Base-by-base conservation (phyloP, 2,797 vertebrate species). In the Tauraco hartlaubi region DNA sequence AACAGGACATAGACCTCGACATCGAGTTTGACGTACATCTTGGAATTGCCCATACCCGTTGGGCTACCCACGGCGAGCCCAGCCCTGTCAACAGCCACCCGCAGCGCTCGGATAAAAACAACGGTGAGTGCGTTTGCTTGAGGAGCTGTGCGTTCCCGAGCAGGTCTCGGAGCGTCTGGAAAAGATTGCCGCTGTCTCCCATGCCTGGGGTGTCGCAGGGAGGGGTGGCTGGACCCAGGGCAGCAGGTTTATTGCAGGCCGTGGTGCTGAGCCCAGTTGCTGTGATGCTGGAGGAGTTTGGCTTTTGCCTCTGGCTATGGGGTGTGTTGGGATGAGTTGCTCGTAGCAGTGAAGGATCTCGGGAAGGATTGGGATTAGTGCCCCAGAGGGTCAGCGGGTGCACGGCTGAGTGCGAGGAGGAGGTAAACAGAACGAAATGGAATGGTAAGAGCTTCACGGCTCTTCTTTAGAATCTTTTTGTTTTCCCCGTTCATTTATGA, bases 11-110 rank as follows among this genome's bases (percentile, higher is more conserved):
- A 59, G 99, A 99, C 97, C 97, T 99, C 51, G 99, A 99, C 67
- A 98, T 99, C 66, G 99, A 99, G 97, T 99, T 99, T 87, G 99
- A 99, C 20, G 99, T 99, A 17, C 99, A 99, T 94, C 97, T 99
- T 31, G 99, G 99, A 52, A 99, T 99, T 8, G 99, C 99, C 80
- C 99, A 99, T 96, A 99, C 99, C 21, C 99, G 99, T 91, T 99
- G 99, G 99, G 99, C 99, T 67, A 99, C 99, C 15, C 99, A 99
- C 1, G 99, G 99, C 3, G 99, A 96, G 56, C 99, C 99, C 81
- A 99, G 73, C 83, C 99, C 99, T 1, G 95, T 99, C 52, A 99
- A 99, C 98, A 99, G 99, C 97, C 99, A 99, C 85, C 99, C 99
- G 1, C 99, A 99, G 5, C 98, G 99, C 97, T 99, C 99, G 1